These are phyloP conservation scores for Arenaria interpres DNA, from an alignment of 2,113 vertebrate genomes.

Conservation along the genomic window DNA sequence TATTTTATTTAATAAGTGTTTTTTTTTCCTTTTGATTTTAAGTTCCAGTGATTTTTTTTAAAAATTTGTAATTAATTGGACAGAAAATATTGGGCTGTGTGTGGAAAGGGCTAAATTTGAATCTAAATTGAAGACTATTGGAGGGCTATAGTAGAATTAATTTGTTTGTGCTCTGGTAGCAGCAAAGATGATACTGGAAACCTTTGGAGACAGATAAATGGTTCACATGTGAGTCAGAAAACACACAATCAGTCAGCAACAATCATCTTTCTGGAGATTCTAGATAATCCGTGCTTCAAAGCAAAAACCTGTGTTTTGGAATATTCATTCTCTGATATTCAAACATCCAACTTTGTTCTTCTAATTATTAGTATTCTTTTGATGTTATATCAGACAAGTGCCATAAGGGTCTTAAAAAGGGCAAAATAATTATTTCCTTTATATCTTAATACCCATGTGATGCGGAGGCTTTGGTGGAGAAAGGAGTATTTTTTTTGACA, in stretches of 20 bases:
- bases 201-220: slow-evolving; percentile 38
- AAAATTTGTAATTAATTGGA: background rate
- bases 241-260: background rate
- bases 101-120: background rate
- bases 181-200: background rate
- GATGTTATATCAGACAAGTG: slow-evolving; percentile 53
- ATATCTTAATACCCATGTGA: slow-evolving; percentile 24
- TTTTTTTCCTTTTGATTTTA: background rate
- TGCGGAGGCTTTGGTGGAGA: slow-evolving; percentile 22
- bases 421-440: slow-evolving; percentile 62
- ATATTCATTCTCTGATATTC: slow-evolving; percentile 43
- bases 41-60: background rate
- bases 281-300: slow-evolving; percentile 49
- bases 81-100: background rate
- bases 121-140: background rate
- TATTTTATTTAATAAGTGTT: background rate
- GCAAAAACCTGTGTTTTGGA: slow-evolving; percentile 44
- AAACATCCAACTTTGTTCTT: slow-evolving; percentile 53
- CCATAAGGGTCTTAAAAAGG: slow-evolving; percentile 53
- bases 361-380: slow-evolving; percentile 66
- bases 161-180: slow-evolving; percentile 16
- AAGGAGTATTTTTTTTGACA: slow-evolving; percentile 34
- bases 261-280: slow-evolving; percentile 57
- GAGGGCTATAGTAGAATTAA: background rate
- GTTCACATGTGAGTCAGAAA: slow-evolving; percentile 3